Conservation (phyloP, 2,797 vertebrate genomes). For the Acanthornis magna region DNA sequence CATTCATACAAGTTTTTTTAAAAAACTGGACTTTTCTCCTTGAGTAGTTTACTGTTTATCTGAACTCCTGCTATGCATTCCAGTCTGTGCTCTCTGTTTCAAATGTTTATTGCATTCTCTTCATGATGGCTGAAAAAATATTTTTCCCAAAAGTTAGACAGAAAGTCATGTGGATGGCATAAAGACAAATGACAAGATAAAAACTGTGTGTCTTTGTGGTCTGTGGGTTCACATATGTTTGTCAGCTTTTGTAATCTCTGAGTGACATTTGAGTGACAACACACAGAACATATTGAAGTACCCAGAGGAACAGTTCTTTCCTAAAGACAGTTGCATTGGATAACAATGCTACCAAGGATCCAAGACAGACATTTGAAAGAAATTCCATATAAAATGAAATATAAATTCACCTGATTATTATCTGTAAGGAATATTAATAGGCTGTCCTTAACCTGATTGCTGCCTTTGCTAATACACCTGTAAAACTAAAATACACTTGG, state of each 20-base stretch:
- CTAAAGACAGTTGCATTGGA: neutral
- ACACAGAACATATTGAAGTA: neutral
- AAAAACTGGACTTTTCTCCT: neutral
- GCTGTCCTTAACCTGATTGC: neutral
- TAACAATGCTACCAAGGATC: neutral
- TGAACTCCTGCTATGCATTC: neutral
- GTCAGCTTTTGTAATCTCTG: neutral
- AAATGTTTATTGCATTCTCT: neutral
- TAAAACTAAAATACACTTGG: neutral
- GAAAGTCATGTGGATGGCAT: neutral
- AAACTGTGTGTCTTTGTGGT: neutral
- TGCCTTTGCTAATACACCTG: neutral
- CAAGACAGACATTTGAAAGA: neutral
- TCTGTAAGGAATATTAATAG: neutral
- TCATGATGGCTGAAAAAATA: neutral
- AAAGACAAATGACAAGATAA: neutral
- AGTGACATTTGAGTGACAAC: neutral
- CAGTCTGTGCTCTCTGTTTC: neutral
- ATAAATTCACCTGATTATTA: neutral
- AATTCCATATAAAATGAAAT: neutral
- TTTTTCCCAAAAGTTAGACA: neutral
- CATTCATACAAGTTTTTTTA: neutral
- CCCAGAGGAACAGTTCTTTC: neutral
- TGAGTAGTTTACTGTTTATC: neutral
- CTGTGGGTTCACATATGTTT: neutral